Evolutionary conservation across 2,888 invertebrate genomes (phyloP).

Genomic region (Volucella inanis): DNA sequence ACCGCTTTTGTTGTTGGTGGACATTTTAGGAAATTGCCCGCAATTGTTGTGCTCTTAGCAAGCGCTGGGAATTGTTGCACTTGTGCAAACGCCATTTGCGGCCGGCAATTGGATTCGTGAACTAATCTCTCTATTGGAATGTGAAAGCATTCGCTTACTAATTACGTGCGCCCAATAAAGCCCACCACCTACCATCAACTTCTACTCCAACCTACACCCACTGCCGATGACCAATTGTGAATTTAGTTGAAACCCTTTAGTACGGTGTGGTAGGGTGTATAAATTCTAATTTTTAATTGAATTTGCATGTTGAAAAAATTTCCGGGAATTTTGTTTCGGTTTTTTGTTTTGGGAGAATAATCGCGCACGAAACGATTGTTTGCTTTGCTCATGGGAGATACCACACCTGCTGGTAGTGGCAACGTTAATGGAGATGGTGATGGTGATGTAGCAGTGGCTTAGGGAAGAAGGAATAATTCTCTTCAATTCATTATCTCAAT

Average conservation of each 20-base stretch:
- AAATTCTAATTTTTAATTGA: slow-evolving; percentile 74
- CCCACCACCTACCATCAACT: slow-evolving; percentile 3
- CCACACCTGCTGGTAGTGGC: slow-evolving; percentile 51
- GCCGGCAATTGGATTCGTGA: slow-evolving; percentile 71
- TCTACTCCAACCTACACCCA: background rate
- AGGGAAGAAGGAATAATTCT: slow-evolving; percentile 1
- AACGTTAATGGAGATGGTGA: background rate
- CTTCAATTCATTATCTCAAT: slow-evolving; percentile 32
- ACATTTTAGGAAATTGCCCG: slow-evolving; percentile 70
- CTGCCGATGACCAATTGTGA: background rate
- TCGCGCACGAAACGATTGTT: slow-evolving; percentile 45
- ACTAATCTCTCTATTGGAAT: slow-evolving; percentile 71
- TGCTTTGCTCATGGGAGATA: slow-evolving; percentile 59
- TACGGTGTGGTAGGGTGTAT: background rate
- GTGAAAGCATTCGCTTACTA: slow-evolving; percentile 63
- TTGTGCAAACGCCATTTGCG: slow-evolving; percentile 80
- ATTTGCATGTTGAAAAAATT: slow-evolving; percentile 68
- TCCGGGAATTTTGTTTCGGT: slow-evolving; percentile 8
- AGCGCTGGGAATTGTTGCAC: slow-evolving; percentile 81
- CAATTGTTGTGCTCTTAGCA: slow-evolving; percentile 30
- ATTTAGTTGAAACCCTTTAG: slow-evolving; percentile 23
- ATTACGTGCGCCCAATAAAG: slow-evolving; percentile 67
- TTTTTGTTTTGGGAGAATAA: slow-evolving; percentile 15
- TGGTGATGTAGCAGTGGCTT: no score
- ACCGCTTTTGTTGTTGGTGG: slow-evolving; percentile 61